Conservation (phyloP, 2,113 vertebrate genomes). For the Raphicerus campestris region DNA sequence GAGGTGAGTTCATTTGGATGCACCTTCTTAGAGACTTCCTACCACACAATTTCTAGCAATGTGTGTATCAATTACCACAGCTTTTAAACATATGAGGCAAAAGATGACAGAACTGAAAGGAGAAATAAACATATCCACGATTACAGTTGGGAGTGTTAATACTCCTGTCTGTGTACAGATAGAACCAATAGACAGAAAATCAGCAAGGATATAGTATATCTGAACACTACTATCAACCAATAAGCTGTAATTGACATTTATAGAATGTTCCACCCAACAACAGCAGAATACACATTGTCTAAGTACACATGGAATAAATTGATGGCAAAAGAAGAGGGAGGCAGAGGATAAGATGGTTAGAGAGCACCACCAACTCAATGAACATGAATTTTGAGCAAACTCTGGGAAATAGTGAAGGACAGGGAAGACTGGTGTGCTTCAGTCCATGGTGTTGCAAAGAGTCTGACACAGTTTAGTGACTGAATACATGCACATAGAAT, state of each 20-base stretch:
- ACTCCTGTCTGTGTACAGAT: neutral
- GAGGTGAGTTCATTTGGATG: neutral
- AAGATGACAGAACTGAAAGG: neutral
- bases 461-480: neutral
- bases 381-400: neutral
- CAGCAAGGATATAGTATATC: neutral
- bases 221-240: neutral
- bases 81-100: conserved; percentile 6
- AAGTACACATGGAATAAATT: neutral
- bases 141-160: neutral
- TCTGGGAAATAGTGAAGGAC: neutral
- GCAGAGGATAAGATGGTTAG: neutral
- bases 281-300: neutral
- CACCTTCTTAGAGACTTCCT: neutral
- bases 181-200: neutral
- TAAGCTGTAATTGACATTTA: neutral
- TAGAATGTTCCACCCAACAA: neutral
- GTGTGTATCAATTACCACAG: neutral
- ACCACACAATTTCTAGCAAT: neutral
- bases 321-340: neutral
- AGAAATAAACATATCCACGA: neutral
- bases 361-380: neutral
- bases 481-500: neutral
- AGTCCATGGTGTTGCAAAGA: neutral
- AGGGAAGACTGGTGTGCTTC: neutral